These are phyloP conservation scores for Helicoverpa armigera DNA, from an alignment of 1,140 invertebrate species.

Conservation along the genomic window DNA sequence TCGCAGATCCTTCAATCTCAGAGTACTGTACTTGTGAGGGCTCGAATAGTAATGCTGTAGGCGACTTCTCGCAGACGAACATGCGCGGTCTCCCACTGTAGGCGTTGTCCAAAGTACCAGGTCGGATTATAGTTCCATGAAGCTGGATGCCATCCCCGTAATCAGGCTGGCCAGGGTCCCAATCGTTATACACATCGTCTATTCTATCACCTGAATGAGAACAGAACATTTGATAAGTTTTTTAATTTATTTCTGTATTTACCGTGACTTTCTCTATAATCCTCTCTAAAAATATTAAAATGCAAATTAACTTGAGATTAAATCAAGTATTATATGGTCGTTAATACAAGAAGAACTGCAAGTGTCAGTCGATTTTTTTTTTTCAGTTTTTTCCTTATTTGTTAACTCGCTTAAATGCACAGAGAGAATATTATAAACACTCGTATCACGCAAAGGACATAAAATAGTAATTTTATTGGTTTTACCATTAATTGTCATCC, in stretches of 20 bases:
- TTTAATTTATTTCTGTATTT: too few relatives aligned
- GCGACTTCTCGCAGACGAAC: conserved; percentile 10
- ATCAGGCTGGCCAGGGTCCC: background rate
- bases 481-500: background rate
- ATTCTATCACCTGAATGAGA: background rate
- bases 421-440: background rate
- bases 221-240: background rate
- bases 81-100: background rate
- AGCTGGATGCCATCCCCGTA: background rate
- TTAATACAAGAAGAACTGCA: background rate
- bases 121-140: background rate
- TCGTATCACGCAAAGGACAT: background rate
- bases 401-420: too few relatives aligned
- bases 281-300: background rate
- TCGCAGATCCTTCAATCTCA: too few relatives aligned
- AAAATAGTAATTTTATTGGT: background rate
- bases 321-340: background rate
- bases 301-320: background rate
- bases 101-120: background rate
- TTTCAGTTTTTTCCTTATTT: background rate
- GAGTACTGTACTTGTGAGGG: too few relatives aligned
- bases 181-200: background rate
- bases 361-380: too few relatives aligned
- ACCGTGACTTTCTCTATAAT: too few relatives aligned
- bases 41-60: background rate